These are phyloP conservation scores for Epizoanthus ramosus DNA, from an alignment of 92 coral and sea anemone species.

Conservation along the genomic window DNA sequence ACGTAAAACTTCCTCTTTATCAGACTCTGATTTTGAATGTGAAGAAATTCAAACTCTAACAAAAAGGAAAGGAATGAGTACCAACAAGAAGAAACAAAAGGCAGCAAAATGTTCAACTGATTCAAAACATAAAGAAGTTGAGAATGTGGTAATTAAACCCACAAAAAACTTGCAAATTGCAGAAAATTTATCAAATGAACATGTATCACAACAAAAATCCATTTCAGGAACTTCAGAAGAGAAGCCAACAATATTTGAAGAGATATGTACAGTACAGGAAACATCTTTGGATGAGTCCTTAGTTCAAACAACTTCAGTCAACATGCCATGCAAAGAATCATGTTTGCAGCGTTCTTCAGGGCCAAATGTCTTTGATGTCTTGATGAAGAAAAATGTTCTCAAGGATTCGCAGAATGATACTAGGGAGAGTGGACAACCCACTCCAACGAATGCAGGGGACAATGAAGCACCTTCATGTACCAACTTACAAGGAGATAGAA, in stretches of 20 bases:
- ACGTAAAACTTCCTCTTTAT: not conserved
- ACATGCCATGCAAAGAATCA: not conserved
- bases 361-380: slow-evolving; percentile 72
- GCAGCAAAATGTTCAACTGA: not conserved
- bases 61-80: not conserved
- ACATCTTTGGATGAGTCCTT: not conserved
- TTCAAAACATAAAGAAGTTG: not conserved
- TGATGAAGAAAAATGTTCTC: slow-evolving; percentile 65
- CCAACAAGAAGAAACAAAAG: not conserved
- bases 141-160: not conserved
- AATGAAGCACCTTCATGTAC: not conserved
- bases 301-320: not conserved
- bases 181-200: not conserved
- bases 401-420: not conserved
- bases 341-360: not conserved
- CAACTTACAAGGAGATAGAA: slow-evolving; percentile 16
- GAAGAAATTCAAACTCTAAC: not conserved
- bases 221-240: not conserved
- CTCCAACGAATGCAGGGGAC: not conserved
- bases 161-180: not conserved
- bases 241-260: not conserved
- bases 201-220: not conserved
- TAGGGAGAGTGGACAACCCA: not conserved
- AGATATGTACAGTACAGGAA: not conserved
- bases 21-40: slow-evolving; percentile 38